These are phyloP conservation scores for Aplidium turbinatum DNA, from an alignment of 23 tunicate genomes.

Conservation along the genomic window DNA sequence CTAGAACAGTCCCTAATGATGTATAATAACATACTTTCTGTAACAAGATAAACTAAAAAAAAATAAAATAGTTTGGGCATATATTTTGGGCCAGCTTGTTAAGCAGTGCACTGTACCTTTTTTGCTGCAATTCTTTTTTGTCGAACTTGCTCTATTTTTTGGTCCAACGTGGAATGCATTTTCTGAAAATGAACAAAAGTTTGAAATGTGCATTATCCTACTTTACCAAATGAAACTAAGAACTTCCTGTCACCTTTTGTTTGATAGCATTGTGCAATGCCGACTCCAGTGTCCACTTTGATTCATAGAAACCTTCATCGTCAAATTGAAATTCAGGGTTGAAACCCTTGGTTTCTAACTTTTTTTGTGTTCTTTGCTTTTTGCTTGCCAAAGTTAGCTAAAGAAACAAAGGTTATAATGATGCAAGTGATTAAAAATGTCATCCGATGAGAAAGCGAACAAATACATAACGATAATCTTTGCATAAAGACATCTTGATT, in stretches of 20 bases:
- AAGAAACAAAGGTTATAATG: no score
- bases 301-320: conserved; percentile 55
- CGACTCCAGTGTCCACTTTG: conserved; percentile 62
- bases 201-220: background rate
- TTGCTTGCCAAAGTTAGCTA: conserved; percentile 49
- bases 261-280: conserved; percentile 54
- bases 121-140: conserved; percentile 22
- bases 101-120: no score
- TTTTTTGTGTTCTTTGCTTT: conserved; percentile 55
- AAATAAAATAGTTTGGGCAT: no score
- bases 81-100: no score
- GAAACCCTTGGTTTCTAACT: conserved; percentile 65
- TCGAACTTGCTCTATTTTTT: conserved; percentile 88
- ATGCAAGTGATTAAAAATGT: no score
- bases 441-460: no score
- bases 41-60: no score
- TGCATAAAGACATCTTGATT: no score
- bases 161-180: conserved; percentile 73
- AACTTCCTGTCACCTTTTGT: conserved; percentile 31
- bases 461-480: no score
- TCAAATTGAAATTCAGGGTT: conserved; percentile 65
- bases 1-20: no score
- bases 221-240: background rate
- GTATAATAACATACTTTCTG: no score
- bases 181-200: conserved; percentile 26